Evolutionary conservation across 2,113 vertebrate genomes (phyloP).

Genomic region (Pachycephala philippinensis): DNA sequence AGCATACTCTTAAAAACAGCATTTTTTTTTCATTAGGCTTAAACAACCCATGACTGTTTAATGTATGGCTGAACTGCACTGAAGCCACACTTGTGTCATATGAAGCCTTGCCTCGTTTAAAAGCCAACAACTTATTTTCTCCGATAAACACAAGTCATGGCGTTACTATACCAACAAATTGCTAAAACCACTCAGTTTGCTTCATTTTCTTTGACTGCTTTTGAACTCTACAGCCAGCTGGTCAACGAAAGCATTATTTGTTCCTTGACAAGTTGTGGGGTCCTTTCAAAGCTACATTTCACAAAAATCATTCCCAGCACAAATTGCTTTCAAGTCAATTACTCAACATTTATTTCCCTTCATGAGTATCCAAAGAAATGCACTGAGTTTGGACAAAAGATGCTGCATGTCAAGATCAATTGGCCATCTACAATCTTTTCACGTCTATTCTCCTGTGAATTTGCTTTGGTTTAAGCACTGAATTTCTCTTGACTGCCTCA

Average conservation of each 20-base stretch:
- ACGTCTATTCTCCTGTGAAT: neutral
- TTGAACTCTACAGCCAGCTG: neutral
- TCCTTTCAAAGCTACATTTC: neutral
- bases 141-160: neutral
- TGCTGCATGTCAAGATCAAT: neutral
- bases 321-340: neutral
- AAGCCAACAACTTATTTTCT: neutral
- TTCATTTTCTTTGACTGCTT: neutral
- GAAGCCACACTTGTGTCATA: neutral
- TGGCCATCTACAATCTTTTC: neutral
- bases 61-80: neutral
- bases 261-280: neutral
- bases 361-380: neutral
- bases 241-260: neutral
- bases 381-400: neutral
- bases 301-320: neutral
- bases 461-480: slow-evolving; percentile 10
- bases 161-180: neutral
- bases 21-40: neutral
- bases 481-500: slow-evolving; percentile 12
- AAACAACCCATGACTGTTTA: neutral
- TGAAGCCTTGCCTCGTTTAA: neutral
- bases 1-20: neutral
- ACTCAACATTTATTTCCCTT: neutral
- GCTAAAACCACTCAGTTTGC: neutral